These are phyloP conservation scores for Ifrita kowaldi DNA, from an alignment of 2,113 vertebrate species.

Conservation along the genomic window DNA sequence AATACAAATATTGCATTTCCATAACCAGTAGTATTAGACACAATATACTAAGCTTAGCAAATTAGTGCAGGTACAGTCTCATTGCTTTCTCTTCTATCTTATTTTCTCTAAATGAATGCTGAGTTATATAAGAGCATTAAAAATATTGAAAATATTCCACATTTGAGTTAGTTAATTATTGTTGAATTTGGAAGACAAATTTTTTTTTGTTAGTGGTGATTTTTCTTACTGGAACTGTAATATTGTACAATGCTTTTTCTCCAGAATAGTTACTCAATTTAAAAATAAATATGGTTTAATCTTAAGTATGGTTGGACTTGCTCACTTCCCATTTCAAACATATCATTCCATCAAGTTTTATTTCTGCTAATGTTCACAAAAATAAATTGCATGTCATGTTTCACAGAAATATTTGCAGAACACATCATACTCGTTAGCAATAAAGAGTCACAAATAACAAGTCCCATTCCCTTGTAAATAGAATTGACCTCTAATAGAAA, in stretches of 20 bases:
- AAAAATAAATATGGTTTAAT: not conserved
- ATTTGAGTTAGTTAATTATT: not conserved
- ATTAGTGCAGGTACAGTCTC: not conserved
- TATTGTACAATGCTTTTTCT: not conserved
- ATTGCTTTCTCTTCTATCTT: not conserved
- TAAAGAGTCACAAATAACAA: not conserved
- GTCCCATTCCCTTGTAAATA: slow-evolving; percentile 38
- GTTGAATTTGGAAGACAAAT: not conserved
- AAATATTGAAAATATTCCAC: not conserved
- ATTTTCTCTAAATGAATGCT: not conserved
- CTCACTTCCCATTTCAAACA: not conserved
- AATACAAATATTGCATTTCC: not conserved
- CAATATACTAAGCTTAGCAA: not conserved
- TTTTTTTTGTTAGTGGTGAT: not conserved
- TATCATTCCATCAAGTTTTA: not conserved
- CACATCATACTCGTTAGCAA: not conserved
- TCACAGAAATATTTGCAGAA: not conserved
- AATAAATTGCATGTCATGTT: not conserved
- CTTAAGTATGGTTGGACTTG: not conserved
- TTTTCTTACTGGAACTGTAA: not conserved
- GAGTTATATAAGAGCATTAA: not conserved
- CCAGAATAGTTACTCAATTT: not conserved
- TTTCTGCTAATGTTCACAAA: not conserved
- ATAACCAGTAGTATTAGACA: not conserved
- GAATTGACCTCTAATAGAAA: slow-evolving; percentile 48